Percentiles rank a stretch among this genome's conserved stretches.
Conservation (phyloP, 1,140 invertebrate species). For the Odontomachus brunneus region DNA sequence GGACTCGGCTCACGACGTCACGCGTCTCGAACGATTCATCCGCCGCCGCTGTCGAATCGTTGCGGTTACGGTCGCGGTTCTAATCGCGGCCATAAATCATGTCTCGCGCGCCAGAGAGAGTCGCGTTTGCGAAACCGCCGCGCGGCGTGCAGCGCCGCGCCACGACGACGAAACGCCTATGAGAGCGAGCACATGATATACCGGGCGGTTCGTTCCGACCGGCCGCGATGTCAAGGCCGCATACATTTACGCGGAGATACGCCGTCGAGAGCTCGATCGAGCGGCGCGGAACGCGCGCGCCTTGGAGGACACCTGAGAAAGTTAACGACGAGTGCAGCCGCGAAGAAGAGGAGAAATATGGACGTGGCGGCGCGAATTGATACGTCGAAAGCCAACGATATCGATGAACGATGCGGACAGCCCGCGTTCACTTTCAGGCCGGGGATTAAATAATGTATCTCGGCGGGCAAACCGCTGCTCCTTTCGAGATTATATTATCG, state of each 20-base stretch:
- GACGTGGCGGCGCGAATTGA: background rate
- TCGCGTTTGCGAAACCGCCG: slow-evolving; percentile 45
- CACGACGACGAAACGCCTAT: slow-evolving; percentile 16
- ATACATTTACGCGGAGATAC: slow-evolving; percentile 29
- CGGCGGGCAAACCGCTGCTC: background rate
- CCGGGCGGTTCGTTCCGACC: slow-evolving; percentile 10
- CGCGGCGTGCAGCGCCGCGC: too few species aligned
- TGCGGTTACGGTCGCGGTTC: slow-evolving; percentile 28
- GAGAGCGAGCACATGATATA: slow-evolving; percentile 36
- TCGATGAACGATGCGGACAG: background rate
- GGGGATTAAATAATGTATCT: background rate
- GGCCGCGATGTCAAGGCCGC: slow-evolving; percentile 45
- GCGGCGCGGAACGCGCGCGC: background rate
- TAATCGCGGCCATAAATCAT: slow-evolving; percentile 50
- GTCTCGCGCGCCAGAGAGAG: slow-evolving; percentile 13
- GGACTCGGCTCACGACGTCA: background rate
- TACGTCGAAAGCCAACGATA: background rate
- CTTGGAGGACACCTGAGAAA: slow-evolving; percentile 10
- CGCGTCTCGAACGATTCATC: slow-evolving; percentile 20
- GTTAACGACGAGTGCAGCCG: background rate
- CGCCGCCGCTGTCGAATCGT: slow-evolving; percentile 21
- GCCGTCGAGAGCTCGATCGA: background rate
- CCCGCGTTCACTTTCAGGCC: too few species aligned
- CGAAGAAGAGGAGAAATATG: background rate
- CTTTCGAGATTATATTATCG: background rate